Conservation (phyloP, 2,113 vertebrate genomes). For the Irena cyanogastra region DNA sequence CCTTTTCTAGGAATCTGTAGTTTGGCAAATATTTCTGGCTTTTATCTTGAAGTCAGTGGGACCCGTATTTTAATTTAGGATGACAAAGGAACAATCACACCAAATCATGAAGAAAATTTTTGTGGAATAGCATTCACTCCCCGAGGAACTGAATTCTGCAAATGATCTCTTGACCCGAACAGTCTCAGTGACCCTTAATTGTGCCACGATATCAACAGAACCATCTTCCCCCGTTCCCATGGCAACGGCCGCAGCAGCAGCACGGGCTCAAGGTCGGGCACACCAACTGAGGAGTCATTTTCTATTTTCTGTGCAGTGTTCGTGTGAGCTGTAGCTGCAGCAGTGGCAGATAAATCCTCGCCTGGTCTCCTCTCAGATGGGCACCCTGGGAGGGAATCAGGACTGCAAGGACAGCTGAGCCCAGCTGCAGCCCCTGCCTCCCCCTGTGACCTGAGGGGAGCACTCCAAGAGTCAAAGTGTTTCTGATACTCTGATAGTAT, state of each 20-base stretch:
- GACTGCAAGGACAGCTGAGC: not conserved
- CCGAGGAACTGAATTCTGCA: not conserved
- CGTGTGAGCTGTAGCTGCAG: not conserved
- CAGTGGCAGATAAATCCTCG: not conserved
- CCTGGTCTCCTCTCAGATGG: not conserved
- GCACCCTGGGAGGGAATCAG: too few relatives aligned
- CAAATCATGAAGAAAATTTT: not conserved
- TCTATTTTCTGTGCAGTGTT: constrained; percentile 1
- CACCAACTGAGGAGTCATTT: not conserved
- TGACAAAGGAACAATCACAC: not conserved
- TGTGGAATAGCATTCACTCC: not conserved
- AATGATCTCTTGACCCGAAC: constrained; percentile 8
- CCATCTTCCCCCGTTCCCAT: constrained; percentile 13
- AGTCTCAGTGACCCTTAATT: not conserved
- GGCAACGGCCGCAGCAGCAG: not conserved
- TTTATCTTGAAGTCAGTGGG: not conserved
- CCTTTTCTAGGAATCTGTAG: not conserved
- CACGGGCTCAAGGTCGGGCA: not conserved
- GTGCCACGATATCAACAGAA: not conserved
- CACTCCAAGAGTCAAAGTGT: not conserved
- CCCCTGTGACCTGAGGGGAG: not conserved
- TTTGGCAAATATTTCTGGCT: not conserved
- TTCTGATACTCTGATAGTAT: not conserved
- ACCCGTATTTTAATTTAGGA: not conserved
- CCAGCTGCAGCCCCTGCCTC: not conserved